A percentile compares a stretch with the other conserved stretches of the same genome.
Evolutionary conservation across 2,113 vertebrate genomes (phyloP).

Genomic region (Stictonetta naevosa): DNA sequence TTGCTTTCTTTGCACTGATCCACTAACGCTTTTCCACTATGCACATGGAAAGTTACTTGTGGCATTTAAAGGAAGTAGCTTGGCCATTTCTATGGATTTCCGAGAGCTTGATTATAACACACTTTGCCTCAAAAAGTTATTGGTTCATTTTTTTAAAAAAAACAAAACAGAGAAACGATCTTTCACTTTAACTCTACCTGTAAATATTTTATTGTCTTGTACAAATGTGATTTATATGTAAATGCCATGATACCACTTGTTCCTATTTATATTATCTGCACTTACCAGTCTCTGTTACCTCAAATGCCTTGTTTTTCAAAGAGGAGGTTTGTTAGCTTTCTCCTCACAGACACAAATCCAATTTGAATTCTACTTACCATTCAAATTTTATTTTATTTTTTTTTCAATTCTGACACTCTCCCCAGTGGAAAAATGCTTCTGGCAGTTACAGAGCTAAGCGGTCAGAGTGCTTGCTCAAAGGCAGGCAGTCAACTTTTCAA

Average conservation of each 20-base stretch:
- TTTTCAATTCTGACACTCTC: not conserved
- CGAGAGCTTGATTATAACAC: not conserved
- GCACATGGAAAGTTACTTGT: not conserved
- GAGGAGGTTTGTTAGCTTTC: not conserved
- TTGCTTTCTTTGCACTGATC: not conserved
- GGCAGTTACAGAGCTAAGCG: not conserved
- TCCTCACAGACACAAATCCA: not conserved
- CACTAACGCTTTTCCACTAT: not conserved
- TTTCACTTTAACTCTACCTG: not conserved
- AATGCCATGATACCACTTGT: not conserved
- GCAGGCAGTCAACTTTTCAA: not conserved
- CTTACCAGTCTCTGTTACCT: not conserved
- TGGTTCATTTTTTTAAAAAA: not conserved
- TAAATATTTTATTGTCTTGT: not conserved
- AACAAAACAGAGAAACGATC: not conserved
- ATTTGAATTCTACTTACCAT: not conserved
- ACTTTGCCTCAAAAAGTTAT: not conserved
- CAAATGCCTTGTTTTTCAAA: not conserved
- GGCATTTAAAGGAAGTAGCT: not conserved
- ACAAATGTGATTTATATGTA: conserved; percentile 12
- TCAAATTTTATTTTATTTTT: not conserved
- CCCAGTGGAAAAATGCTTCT: not conserved
- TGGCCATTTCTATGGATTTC: conserved; percentile 1
- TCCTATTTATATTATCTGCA: not conserved
- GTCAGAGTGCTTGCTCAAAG: not conserved